Percentiles rank a stretch among this genome's conserved stretches.
phyloP scores from a whole-genome alignment of 2,797 vertebrate species.

The Alauda arvensis region DNA sequence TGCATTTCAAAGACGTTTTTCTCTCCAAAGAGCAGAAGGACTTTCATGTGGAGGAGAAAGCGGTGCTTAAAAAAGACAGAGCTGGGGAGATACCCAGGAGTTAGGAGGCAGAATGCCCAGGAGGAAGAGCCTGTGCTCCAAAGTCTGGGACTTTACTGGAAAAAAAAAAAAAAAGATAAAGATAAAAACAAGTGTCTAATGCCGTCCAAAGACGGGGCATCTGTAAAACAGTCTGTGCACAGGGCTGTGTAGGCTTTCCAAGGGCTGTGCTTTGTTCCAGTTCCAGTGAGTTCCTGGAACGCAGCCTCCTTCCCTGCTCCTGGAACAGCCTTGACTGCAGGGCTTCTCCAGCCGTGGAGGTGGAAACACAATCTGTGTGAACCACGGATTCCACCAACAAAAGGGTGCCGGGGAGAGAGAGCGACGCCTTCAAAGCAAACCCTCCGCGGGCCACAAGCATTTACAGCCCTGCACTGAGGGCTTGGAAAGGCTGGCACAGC shows the following conservation, averaged over 20 bases:
- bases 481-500: conserved; percentile 37
- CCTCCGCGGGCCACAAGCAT: neutral
- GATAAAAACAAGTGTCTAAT: conserved; percentile 50
- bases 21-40: neutral
- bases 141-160: neutral
- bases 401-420: conserved; percentile 8
- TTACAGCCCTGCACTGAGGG: neutral
- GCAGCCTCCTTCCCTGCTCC: conserved; percentile 58
- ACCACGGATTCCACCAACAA: neutral
- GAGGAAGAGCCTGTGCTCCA: conserved; percentile 18
- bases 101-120: neutral
- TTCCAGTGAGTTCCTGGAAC: conserved; percentile 66
- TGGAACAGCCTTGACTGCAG: conserved; percentile 59
- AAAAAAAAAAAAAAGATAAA: neutral
- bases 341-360: conserved; percentile 53
- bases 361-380: conserved; percentile 53
- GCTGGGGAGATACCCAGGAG: neutral
- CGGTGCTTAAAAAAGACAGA: neutral
- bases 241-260: conserved; percentile 59
- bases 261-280: conserved; percentile 65
- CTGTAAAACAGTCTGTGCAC: conserved; percentile 51
- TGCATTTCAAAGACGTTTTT: neutral
- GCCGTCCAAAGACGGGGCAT: conserved; percentile 52
- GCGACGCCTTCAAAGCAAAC: conserved; percentile 26
- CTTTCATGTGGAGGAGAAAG: neutral